Evolutionary conservation across 2,113 vertebrate species (phyloP).

Genomic region (Hippocampus guttulatus): DNA sequence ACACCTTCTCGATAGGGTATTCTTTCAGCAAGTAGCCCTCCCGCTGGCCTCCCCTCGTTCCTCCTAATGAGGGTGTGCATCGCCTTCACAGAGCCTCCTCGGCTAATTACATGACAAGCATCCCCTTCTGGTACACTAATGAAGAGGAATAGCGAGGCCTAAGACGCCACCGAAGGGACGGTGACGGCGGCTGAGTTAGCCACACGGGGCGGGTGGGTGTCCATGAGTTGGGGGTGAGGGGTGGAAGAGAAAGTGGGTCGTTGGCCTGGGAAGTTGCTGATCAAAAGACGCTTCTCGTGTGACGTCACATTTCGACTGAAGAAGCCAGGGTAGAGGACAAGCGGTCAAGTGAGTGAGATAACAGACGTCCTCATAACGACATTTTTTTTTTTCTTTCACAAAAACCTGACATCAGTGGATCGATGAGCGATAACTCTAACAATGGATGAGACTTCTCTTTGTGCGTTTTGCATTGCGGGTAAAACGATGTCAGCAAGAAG

Average conservation of each 20-base stretch:
- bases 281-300: too few relatives aligned
- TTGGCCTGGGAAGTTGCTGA: conserved; percentile 31
- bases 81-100: conserved; percentile 58
- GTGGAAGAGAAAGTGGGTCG: conserved; percentile 7
- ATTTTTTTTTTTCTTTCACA: too few relatives aligned
- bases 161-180: conserved; percentile 52
- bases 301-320: too few relatives aligned
- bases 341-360: too few relatives aligned
- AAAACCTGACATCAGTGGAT: too few relatives aligned
- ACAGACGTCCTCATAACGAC: too few relatives aligned
- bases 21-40: conserved; percentile 14
- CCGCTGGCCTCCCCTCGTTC: conserved; percentile 32
- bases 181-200: conserved; percentile 31
- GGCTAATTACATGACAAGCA: conserved; percentile 72
- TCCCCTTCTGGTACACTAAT: conserved; percentile 68
- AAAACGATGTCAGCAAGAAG: too few relatives aligned
- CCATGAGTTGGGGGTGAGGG: conserved; percentile 6
- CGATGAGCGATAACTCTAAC: too few relatives aligned
- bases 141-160: conserved; percentile 58
- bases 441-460: too few relatives aligned
- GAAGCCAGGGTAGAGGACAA: too few relatives aligned
- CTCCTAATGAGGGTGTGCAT: conserved; percentile 60
- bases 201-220: conserved; percentile 36
- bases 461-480: too few relatives aligned
- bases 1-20: conserved; percentile 1